A percentile compares a stretch with the other conserved stretches of the same genome.
Conservation (phyloP, 1,140 invertebrate genomes). For the Sycophila sp. region DNA sequence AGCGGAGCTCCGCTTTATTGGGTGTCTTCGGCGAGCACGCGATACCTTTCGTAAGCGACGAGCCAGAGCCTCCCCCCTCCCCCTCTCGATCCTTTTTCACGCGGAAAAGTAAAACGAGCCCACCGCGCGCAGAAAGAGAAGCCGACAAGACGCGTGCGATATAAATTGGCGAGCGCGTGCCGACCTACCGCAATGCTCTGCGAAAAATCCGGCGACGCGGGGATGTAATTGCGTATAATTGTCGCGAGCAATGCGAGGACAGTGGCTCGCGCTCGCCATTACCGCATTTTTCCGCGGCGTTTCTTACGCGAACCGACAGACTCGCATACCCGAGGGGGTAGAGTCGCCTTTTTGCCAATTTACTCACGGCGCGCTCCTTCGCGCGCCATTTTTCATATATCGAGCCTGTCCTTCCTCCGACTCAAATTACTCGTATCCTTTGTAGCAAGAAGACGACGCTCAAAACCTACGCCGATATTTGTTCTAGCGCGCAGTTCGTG, state of each 20-base stretch:
- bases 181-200: conserved; percentile 29
- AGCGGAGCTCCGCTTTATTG: too few species aligned
- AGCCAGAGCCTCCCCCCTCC: too few species aligned
- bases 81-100: too few species aligned
- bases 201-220: conserved; percentile 24
- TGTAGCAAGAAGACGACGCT: too few species aligned
- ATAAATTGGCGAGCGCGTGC: conserved; percentile 55
- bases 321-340: too few species aligned
- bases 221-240: conserved; percentile 67
- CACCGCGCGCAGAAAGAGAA: too few species aligned
- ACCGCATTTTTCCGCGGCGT: conserved; percentile 63
- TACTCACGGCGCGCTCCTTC: conserved; percentile 40
- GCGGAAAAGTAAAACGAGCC: too few species aligned
- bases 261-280: conserved; percentile 65
- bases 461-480: background rate
- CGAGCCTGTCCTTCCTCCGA: background rate
- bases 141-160: too few species aligned
- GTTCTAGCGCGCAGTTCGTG: background rate
- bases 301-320: conserved; percentile 55
- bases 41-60: too few species aligned
- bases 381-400: conserved; percentile 21
- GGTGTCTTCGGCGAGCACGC: too few species aligned
- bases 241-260: conserved; percentile 66
- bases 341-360: conserved; percentile 35
- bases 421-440: too few species aligned